phyloP scores from a whole-genome alignment of 2,888 invertebrate genomes.

The Conus canariensis region DNA sequence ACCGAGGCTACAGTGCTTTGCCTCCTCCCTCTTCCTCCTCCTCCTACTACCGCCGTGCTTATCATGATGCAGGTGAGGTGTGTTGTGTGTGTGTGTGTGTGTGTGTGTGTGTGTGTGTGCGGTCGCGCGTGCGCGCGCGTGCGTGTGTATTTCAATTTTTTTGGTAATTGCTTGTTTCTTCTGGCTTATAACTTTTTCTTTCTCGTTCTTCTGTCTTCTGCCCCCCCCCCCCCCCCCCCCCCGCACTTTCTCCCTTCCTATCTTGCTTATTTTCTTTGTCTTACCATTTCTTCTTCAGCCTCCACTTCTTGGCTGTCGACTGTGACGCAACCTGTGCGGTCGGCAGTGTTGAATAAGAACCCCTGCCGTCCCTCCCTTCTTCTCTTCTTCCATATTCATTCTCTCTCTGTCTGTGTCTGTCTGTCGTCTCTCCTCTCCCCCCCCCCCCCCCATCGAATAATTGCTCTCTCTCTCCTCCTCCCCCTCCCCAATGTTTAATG shows the following conservation, averaged over 20 bases:
- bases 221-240: neutral
- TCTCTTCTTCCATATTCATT: neutral
- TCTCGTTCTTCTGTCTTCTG: neutral
- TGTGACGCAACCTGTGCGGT: no score
- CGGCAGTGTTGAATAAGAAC: no score
- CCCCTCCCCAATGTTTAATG: no score
- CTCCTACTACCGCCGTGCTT: neutral
- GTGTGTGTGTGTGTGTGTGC: neutral
- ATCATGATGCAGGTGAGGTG: neutral
- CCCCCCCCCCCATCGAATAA: no score
- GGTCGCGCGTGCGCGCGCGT: neutral
- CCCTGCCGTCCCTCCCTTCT: neutral
- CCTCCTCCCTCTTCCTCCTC: conserved; percentile 15
- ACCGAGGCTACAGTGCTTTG: neutral
- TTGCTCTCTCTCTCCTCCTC: neutral
- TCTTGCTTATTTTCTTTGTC: neutral
- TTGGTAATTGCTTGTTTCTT: neutral
- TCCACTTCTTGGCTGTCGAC: no score
- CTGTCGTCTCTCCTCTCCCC: neutral
- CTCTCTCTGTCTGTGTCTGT: neutral
- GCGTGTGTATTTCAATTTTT: neutral
- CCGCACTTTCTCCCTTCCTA: neutral
- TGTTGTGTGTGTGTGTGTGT: neutral
- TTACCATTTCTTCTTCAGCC: no score
- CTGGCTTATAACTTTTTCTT: neutral